Percentiles rank a stretch among this genome's conserved stretches.
These are phyloP conservation scores for Phasianus colchicus DNA, from an alignment of 2,113 vertebrate species.

Conservation along the genomic window DNA sequence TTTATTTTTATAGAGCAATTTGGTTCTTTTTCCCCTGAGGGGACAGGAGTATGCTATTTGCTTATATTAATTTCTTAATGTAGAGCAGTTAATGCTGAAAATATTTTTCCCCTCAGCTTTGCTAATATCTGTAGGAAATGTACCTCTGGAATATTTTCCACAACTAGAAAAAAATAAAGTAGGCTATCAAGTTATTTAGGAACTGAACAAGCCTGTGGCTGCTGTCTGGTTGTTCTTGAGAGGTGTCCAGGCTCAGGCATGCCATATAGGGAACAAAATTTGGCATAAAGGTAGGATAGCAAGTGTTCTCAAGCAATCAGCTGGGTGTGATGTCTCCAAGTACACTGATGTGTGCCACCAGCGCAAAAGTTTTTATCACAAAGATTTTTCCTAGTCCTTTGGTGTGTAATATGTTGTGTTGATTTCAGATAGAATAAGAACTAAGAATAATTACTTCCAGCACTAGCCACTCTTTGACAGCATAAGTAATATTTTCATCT, in stretches of 20 bases:
- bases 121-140: neutral
- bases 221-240: neutral
- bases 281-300: neutral
- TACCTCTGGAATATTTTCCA: neutral
- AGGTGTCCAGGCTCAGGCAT: accelerated
- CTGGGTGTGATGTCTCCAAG: neutral
- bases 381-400: neutral
- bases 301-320: neutral
- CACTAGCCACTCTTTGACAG: neutral
- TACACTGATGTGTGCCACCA: neutral
- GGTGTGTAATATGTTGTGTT: neutral
- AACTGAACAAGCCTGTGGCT: neutral
- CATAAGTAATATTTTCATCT: neutral
- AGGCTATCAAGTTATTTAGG: neutral
- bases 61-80: neutral
- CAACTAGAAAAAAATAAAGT: neutral
- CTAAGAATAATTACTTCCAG: neutral
- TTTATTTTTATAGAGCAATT: neutral
- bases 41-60: neutral
- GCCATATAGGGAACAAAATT: neutral
- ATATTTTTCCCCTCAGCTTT: neutral
- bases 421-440: neutral
- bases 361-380: neutral
- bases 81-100: neutral
- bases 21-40: accelerated